phyloP scores from a whole-genome alignment of 2,113 vertebrate species.

The Colius striatus region DNA sequence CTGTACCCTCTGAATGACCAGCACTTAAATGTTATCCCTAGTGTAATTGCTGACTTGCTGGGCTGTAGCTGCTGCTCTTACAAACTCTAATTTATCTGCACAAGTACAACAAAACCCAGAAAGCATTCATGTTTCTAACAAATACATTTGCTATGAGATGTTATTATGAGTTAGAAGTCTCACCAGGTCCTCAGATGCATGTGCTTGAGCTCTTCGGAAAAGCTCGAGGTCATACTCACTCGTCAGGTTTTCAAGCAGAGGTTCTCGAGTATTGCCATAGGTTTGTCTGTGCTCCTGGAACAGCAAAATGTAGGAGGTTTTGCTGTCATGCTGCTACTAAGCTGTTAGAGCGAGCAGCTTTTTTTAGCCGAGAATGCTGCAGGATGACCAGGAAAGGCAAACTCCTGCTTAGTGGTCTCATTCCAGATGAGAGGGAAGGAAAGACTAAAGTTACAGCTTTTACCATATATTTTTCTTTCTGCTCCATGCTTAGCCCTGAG shows the following conservation, averaged over 20 bases:
- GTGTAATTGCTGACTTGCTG: background rate
- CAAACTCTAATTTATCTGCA: background rate
- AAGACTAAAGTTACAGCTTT: background rate
- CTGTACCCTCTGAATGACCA: background rate
- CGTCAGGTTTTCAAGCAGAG: constrained; percentile 96
- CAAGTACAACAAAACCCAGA: background rate
- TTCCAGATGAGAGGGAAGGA: background rate
- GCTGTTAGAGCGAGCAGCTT: background rate
- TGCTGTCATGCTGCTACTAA: no score
- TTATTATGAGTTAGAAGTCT: background rate
- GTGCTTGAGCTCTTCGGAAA: constrained; percentile 95
- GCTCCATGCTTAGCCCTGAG: constrained; percentile 91
- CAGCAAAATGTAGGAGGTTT: background rate
- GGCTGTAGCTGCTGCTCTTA: background rate
- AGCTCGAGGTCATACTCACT: constrained; percentile 98
- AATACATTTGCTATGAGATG: background rate
- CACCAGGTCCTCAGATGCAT: constrained; percentile 97
- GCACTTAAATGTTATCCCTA: accelerated
- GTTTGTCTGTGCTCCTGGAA: constrained; percentile 92
- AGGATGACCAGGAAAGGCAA: background rate
- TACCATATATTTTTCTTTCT: constrained; percentile 99
- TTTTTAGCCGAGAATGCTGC: background rate
- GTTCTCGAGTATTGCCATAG: constrained; percentile 91
- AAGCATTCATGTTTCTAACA: background rate
- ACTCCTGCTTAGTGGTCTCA: accelerated